These are phyloP conservation scores for Polylopha cassiicola DNA, from an alignment of 2,888 invertebrate species.

Conservation along the genomic window DNA sequence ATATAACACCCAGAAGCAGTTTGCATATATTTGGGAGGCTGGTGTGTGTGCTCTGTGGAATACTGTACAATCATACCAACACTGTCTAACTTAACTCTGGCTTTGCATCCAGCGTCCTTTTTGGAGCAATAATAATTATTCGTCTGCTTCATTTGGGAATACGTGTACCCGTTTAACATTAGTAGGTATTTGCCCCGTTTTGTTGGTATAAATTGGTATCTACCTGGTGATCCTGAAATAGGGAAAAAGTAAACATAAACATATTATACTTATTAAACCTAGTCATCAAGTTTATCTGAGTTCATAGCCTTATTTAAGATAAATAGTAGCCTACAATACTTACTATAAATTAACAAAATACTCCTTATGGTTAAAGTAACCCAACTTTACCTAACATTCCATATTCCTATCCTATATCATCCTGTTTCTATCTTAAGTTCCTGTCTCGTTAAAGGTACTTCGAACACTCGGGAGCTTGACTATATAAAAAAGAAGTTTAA, in stretches of 20 bases:
- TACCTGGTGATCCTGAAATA: conserved; percentile 8
- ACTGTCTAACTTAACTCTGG: conserved; percentile 27
- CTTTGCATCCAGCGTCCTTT: conserved; percentile 32
- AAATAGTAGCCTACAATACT: too few relatives aligned
- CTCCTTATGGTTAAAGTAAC: too few relatives aligned
- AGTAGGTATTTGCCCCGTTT: conserved; percentile 26
- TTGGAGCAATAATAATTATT: conserved; percentile 38
- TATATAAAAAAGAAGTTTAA: too few relatives aligned
- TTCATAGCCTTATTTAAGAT: too few relatives aligned
- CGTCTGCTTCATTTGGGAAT: conserved; percentile 24
- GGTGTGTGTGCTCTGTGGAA: conserved; percentile 31
- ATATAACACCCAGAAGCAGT: conserved; percentile 29
- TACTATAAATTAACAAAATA: too few relatives aligned
- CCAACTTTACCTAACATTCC: too few relatives aligned
- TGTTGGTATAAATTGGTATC: conserved; percentile 20
- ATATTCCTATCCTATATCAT: too few relatives aligned
- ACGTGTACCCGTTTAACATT: conserved; percentile 28
- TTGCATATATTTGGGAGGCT: conserved; percentile 33
- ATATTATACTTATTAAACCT: too few relatives aligned
- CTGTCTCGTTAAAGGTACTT: too few relatives aligned
- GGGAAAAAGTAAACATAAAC: background rate
- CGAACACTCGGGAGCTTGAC: too few relatives aligned
- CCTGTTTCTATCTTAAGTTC: too few relatives aligned
- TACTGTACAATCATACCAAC: conserved; percentile 23
- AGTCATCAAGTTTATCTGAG: too few relatives aligned